Base-by-base conservation (phyloP, 2,797 vertebrate genomes). In the Huso huso region DNA sequence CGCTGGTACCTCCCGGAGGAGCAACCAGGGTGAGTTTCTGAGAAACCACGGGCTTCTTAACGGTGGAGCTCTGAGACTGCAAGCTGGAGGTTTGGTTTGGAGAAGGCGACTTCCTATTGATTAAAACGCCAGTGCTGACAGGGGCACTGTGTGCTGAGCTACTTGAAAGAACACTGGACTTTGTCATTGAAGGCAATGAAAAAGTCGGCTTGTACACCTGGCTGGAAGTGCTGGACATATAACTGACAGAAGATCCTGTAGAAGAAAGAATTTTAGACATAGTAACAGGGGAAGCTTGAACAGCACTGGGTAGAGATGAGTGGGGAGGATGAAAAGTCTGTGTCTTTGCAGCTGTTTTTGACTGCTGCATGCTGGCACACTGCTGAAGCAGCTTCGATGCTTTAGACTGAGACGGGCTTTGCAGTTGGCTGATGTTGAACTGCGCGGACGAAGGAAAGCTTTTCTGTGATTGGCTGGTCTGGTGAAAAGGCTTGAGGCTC, bases 1-100 rank as follows among this genome's bases (percentile, higher is more conserved):
- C 89, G 0, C 87, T 90, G 48, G 86, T 87, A 57, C 89, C 89
- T 7, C 89, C 88, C 0, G 90, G 90, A 10, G 90, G 90, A 1
- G 90, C 90, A 73, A 92, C 88, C 70, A 92, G 73, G 10, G 90
- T 92, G 66, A 92, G 79, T 75, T 91, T 92, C 78, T 92, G 90
- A 4, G 89, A 79, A 51, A 87, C 77, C 0, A 85, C 65, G 0
- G 81, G 55, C 67, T 90, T 91, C 76, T 92, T 91, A 62, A 76
- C 69, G 0, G 78, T 62, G 53, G 83, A 70, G 72, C 77, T 51
- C 0, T 82, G 75, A 4, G 79, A 64, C 0, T 76, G 79, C 48
- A 88, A 84, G 72, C 71, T 67, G 68, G 81, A 51, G 0, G 70
- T 57, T 12, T 82, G 84, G 48, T 72, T 82, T 4, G 70, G 59